Evolutionary conservation across 2,888 invertebrate genomes (phyloP), one percentile per base, ranked within the genome.

Genomic region (Drosophila kambysellisi): DNA sequence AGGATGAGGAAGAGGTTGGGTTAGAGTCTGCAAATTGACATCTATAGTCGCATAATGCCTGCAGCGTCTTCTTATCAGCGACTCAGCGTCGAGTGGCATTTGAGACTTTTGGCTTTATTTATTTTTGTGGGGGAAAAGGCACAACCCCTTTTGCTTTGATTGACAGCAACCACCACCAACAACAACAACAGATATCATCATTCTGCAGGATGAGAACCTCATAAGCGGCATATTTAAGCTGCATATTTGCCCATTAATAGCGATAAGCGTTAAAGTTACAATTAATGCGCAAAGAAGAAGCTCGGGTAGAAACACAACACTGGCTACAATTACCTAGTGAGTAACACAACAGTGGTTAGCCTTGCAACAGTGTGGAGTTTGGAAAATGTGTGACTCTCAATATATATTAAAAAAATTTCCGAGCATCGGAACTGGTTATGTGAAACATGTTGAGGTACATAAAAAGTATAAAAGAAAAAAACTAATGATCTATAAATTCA

Each of bases 191-290:
- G 48, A 48, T 71, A 66, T 60, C 57, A 70, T 54, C 72, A 71
- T 56, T 77, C 68, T 65, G 58, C 71, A 69, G 70, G 64, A 63
- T 71, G 61, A 54, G 37, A 62, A 43, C 20, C 68, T 58, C 52
- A 51, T 61, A 52, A 66, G 32, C 60, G 41, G 68, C 68, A 50
- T 82, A 76, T 84, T 88, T 82, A 76, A 66, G 79, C 70, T 73
- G 80, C 74, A 91, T 92, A 91, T 91, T 91, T 91, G 82, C 83
- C 89, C 89, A 91, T 91, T 88, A 91, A 90, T 86, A 74, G 86
- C 78, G 81, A 77, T 77, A 76, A 76, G 79, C 69, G 85, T 88
- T 88, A 86, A 86, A 90, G 85, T 86, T 88, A 83, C 76, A 80
- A 70, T 86, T 86, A 88, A 86, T 83, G 69, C 72, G 53, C 30